Evolutionary conservation across 2,888 invertebrate genomes (phyloP).

Genomic region (Pegoplata infirma): DNA sequence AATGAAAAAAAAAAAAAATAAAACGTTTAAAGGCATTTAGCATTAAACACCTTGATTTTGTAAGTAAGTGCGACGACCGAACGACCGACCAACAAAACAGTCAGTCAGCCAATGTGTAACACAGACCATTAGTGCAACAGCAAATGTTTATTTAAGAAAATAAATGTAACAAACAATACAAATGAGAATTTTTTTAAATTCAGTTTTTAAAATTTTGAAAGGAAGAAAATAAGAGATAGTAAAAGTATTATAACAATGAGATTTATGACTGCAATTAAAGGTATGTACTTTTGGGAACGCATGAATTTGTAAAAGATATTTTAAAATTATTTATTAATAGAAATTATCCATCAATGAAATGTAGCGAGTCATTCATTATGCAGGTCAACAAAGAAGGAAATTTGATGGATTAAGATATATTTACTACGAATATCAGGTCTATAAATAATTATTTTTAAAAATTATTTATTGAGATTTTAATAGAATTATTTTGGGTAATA

Average conservation of each 20-base stretch:
- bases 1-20: background rate
- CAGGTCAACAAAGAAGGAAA: too few relatives aligned
- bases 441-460: too few relatives aligned
- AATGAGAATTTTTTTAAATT: background rate
- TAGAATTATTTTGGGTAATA: too few relatives aligned
- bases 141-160: slow-evolving; percentile 26
- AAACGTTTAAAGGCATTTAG: slow-evolving; percentile 18
- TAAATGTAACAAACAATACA: slow-evolving; percentile 6
- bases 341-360: too few relatives aligned
- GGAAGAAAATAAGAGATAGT: background rate
- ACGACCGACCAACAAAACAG: background rate
- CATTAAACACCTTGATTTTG: slow-evolving; percentile 38
- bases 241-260: background rate
- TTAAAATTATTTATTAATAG: too few relatives aligned
- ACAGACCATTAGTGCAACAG: slow-evolving; percentile 25
- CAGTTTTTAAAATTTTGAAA: background rate
- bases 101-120: background rate
- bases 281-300: too few relatives aligned
- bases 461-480: too few relatives aligned
- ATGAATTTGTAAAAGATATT: too few relatives aligned
- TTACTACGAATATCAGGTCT: too few relatives aligned
- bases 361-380: too few relatives aligned
- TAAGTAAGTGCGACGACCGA: background rate
- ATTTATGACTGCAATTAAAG: background rate
- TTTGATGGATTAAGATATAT: too few relatives aligned